A percentile compares a stretch with the other conserved stretches of the same genome.
These are phyloP conservation scores for Cosmopolites sordidus DNA, from an alignment of 2,888 invertebrate genomes.

Conservation along the genomic window DNA sequence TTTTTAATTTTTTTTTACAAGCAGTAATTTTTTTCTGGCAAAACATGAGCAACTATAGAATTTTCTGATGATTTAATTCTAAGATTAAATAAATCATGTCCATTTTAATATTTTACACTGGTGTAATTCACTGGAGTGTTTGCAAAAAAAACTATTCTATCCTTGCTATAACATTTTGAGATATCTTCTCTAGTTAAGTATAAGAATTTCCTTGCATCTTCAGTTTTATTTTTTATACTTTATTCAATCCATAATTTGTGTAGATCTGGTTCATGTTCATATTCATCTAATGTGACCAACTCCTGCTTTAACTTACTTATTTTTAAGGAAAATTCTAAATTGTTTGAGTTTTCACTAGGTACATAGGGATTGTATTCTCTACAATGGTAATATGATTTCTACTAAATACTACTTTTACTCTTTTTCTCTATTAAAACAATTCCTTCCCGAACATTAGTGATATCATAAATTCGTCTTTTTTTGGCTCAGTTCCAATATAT, in stretches of 20 bases:
- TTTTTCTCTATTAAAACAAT: slow-evolving; percentile 90
- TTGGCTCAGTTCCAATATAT: slow-evolving; percentile 81
- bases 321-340: slow-evolving; percentile 70
- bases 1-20: neutral
- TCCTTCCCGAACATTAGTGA: slow-evolving; percentile 90
- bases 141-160: slow-evolving; percentile 59
- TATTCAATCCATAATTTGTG: slow-evolving; percentile 71
- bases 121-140: slow-evolving; percentile 64
- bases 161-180: slow-evolving; percentile 37
- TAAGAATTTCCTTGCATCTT: slow-evolving; percentile 67
- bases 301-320: slow-evolving; percentile 71
- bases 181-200: slow-evolving; percentile 74
- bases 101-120: slow-evolving; percentile 30
- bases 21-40: neutral
- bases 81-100: slow-evolving; percentile 38
- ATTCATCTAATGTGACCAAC: slow-evolving; percentile 67
- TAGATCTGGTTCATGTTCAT: slow-evolving; percentile 72
- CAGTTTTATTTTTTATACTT: slow-evolving; percentile 79
- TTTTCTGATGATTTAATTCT: slow-evolving; percentile 37
- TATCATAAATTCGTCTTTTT: slow-evolving; percentile 90
- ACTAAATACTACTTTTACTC: slow-evolving; percentile 91
- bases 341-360: slow-evolving; percentile 68
- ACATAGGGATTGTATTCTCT: slow-evolving; percentile 8
- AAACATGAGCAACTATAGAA: slow-evolving; percentile 35
- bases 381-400: slow-evolving; percentile 55